Evolutionary conservation across 2,888 invertebrate species (phyloP), one percentile per base, ranked within the genome.

Genomic region (Apantesis nais): DNA sequence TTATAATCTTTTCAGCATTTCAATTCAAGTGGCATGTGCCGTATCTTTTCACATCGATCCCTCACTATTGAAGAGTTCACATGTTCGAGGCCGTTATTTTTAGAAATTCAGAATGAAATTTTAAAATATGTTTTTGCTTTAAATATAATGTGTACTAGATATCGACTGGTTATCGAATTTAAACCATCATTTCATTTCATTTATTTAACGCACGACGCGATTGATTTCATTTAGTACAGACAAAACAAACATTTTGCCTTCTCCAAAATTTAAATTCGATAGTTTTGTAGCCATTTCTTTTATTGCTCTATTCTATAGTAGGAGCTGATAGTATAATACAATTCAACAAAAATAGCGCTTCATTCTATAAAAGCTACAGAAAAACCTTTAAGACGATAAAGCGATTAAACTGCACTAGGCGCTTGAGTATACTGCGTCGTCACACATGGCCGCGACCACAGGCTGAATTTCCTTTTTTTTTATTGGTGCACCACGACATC

Each of bases 381-480:
- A 37, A 19, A 66, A 39, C 39, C 55, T 74, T 62, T 14, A 58
- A 79, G 76, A 79, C 71, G 74, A 73, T 74, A 80, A 78, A 78
- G 74, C 77, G 74, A 74, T 82, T 84, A 77, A 78, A 63, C 76
- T 62, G 65, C 72, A 71, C 72, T 74, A 74, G 72, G 68, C 71
- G 70, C 71, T 60, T 62, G 68, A 78, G 72, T 83, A 80, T 79
- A 79, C 80, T 82, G 81, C 78, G 83, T 81, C 85, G 79, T 66
- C 41, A n/a, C 87, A 85, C 80, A 80, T 84, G 86, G 84, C 78
- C 83, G 75, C 78, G 84, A 84, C 85, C 80, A 82, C 86, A 83
- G 84, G 83, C 80, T 75, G 81, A 78, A 78, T 84, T 87, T 86
- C 80, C 76, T 81, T 77, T 85, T 85, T n/a, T 82, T 80, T 84